phyloP scores from a whole-genome alignment of 2,797 vertebrate genomes.

The Trachops cirrhosus region DNA sequence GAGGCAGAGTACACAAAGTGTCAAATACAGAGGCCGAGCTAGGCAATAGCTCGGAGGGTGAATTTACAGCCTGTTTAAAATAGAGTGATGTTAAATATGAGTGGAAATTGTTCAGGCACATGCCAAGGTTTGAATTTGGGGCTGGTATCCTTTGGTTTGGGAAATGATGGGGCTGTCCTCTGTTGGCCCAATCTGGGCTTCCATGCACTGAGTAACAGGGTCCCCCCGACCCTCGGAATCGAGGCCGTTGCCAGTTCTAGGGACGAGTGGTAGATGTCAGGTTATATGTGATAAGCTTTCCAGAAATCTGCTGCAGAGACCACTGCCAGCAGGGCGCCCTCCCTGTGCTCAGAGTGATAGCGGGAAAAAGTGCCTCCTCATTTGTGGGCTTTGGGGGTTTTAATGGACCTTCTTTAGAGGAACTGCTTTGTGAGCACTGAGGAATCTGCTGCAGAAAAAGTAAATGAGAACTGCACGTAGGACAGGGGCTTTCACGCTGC shows the following conservation, averaged over 20 bases:
- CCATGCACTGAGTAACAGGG: background rate
- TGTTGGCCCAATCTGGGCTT: background rate
- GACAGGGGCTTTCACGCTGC: background rate
- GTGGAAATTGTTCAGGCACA: too few relatives aligned
- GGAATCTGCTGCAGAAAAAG: background rate
- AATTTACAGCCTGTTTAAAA: background rate
- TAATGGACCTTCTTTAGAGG: background rate
- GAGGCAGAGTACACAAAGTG: background rate
- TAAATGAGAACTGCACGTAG: background rate
- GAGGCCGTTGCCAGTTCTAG: background rate
- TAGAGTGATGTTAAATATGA: background rate
- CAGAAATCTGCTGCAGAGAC: background rate
- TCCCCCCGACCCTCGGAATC: background rate
- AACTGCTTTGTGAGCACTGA: background rate
- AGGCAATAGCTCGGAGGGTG: background rate
- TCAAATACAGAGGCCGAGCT: background rate
- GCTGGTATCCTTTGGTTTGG: background rate
- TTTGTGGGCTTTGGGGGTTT: background rate
- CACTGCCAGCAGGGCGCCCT: rapidly evolving
- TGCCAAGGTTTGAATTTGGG: background rate
- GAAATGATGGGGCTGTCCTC: background rate
- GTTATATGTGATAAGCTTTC: background rate
- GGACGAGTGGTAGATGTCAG: too few relatives aligned
- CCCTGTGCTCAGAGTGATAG: background rate
- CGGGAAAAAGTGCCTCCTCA: too few relatives aligned